Evolutionary conservation across 2,797 vertebrate species (phyloP).

Genomic region (Myripristis jacobus): DNA sequence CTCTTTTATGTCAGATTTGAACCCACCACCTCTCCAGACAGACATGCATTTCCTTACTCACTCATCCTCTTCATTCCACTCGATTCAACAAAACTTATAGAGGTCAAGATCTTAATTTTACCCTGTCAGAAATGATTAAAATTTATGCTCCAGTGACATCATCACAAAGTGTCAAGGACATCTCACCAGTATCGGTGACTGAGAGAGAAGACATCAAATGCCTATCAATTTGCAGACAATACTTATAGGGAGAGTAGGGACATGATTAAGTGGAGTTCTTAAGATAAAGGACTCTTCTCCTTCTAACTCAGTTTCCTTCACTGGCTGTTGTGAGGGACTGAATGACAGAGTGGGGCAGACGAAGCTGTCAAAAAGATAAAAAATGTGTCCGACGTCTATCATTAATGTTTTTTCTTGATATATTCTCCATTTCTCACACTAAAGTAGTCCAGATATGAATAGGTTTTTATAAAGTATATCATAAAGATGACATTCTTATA

Average conservation of each 20-base stretch:
- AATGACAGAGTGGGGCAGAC: constrained; percentile 19
- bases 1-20: constrained; percentile 35
- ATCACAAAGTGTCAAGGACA: constrained; percentile 56
- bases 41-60: background rate
- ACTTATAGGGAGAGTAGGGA: background rate
- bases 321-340: constrained; percentile 10
- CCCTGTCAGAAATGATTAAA: constrained; percentile 57
- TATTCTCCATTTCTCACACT: background rate
- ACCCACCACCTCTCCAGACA: constrained; percentile 1
- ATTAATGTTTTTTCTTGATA: background rate
- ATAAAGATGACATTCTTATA: no score
- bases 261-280: constrained; percentile 39
- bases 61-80: constrained; percentile 16
- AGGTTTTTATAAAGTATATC: background rate
- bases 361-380: constrained; percentile 5
- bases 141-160: constrained; percentile 50
- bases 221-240: constrained; percentile 24
- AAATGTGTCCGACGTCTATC: background rate
- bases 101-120: constrained; percentile 62
- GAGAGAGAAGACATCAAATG: background rate
- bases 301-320: constrained; percentile 22
- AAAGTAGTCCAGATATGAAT: background rate
- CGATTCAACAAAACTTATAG: constrained; percentile 27
- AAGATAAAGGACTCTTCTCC: constrained; percentile 31
- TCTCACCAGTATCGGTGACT: constrained; percentile 4